phyloP scores from a whole-genome alignment of 2,888 invertebrate genomes.

The Pimpla rufipes region DNA sequence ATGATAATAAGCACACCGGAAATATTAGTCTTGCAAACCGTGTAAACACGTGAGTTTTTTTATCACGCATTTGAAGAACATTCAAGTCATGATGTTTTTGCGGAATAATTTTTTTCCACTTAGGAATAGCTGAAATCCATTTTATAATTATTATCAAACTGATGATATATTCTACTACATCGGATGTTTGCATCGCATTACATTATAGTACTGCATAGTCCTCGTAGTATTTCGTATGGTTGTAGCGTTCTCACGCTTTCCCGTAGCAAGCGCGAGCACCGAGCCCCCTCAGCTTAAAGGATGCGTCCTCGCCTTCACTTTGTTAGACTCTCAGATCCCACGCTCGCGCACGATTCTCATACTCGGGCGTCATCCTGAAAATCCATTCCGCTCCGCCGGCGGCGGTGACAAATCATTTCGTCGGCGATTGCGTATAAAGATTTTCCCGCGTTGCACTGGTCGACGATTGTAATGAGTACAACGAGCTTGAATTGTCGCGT shows the following conservation, averaged over 20 bases:
- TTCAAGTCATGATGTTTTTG: not conserved
- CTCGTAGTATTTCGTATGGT: conserved; percentile 34
- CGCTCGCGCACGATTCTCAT: conserved; percentile 61
- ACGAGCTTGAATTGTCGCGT: conserved; percentile 10
- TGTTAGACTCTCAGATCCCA: conserved; percentile 53
- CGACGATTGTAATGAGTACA: conserved; percentile 4
- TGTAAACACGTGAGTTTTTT: no score
- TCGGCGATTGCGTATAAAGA: conserved; percentile 11
- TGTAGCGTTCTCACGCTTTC: conserved; percentile 66
- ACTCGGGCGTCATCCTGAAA: conserved; percentile 46
- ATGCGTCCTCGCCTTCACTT: conserved; percentile 69
- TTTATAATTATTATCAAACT: conserved; percentile 26
- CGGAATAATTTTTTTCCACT: not conserved
- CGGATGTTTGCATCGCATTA: conserved; percentile 47
- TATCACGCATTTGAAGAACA: not conserved
- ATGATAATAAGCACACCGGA: no score
- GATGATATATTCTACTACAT: conserved; percentile 28
- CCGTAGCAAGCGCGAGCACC: conserved; percentile 45
- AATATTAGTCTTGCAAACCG: no score
- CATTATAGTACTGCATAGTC: conserved; percentile 25
- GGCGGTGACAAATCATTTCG: conserved; percentile 42
- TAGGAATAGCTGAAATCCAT: not conserved
- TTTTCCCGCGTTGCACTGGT: not conserved
- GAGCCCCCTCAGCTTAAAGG: conserved; percentile 56
- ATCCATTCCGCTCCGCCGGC: conserved; percentile 7